A percentile compares a stretch with the other conserved stretches of the same genome.
Evolutionary conservation across 1,140 invertebrate genomes (phyloP).

Genomic region (Apis mellifera): Amel_HAv3.1 CM009934.2:10874501-10875000

Average conservation of each 20-base stretch:
- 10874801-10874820: conserved; percentile 10
- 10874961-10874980: too few species aligned
- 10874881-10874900: background rate
- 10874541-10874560: conserved; percentile 54
- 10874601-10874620: too few species aligned
- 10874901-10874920: conserved; percentile 38
- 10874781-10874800: conserved; percentile 68
- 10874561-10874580: conserved; percentile 53
- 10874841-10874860: conserved; percentile 38
- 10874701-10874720: conserved; percentile 66
- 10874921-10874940: conserved; percentile 5
- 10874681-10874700: conserved; percentile 72
- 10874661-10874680: conserved; percentile 37
- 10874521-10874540: background rate
- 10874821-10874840: conserved; percentile 34
- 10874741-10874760: conserved; percentile 60
- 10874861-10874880: background rate
- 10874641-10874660: conserved; percentile 2
- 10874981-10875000: too few species aligned
- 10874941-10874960: background rate
- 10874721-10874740: conserved; percentile 56
- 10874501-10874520: background rate
- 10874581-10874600: background rate
- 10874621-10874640: background rate
- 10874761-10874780: conserved; percentile 63